Evolutionary conservation across 2,888 invertebrate genomes (phyloP), one percentile per base, ranked within the genome.

Genomic region (Aplocera efformata): DNA sequence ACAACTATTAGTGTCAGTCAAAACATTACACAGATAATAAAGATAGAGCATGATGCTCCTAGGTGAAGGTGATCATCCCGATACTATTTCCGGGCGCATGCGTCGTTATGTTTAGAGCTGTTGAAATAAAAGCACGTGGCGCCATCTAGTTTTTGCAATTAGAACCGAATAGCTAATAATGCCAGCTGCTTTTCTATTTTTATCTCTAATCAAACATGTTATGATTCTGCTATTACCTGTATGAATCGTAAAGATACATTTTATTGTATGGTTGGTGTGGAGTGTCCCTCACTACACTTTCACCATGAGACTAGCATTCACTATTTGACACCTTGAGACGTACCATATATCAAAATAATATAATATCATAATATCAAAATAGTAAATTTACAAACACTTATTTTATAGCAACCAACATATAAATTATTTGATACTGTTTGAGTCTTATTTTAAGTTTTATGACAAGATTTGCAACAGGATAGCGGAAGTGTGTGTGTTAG

Each of bases 21-120:
- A 13, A 35, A 29, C 31, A 42, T 29, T 44, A 22, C 8, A 17
- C 7, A 31, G 24, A 42, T 36, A 42, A 42, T 8, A 36, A 27
- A 28, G 22, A 7, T 17, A 17, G 10, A 50, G 53, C 59, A 66
- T 63, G 66, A 60, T 68, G 64, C 63, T 71, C 78, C 83, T 84
- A 86, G 86, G 86, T 86, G 88, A 86, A 88, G 86, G 86, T 86
- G 81, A 86, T 82, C 72, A 65, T 58, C 60, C 66, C 62, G 58
- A 50, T 63, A 70, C 83, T 88, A 88, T 88, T 88, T 85, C 67
- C 60, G 85, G 77, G 75, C 82, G 76, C 81, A 76, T 75, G 76
- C 81, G 77, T 69, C 56, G 67, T 65, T 63, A 60, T 64, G 66
- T 67, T 70, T 58, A 63, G 59, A 58, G 53, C 54, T 54, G 57